Evolutionary conservation across 2,113 vertebrate species (phyloP).

Genomic region (Probosciger aterrimus): DNA sequence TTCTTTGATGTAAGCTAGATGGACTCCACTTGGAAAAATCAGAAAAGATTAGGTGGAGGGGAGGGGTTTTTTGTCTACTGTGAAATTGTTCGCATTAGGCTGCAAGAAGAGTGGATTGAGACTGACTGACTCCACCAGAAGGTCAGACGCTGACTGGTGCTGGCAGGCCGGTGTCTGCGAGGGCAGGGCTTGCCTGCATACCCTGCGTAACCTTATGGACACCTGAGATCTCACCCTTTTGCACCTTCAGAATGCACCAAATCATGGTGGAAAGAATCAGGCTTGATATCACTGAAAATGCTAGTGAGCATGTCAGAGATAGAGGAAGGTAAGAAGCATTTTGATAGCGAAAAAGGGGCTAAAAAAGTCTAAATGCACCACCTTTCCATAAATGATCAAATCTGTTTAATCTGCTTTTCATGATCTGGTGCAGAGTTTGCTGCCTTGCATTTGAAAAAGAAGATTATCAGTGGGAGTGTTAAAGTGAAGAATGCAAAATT

Average conservation of each 20-base stretch:
- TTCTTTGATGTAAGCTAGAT: constrained; percentile 61
- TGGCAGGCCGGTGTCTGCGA: background rate
- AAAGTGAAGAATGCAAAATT: background rate
- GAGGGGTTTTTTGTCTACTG: background rate
- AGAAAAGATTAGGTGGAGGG: constrained; percentile 8
- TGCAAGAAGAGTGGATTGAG: constrained; percentile 50
- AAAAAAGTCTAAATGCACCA: background rate
- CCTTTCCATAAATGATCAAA: background rate
- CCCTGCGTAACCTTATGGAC: background rate
- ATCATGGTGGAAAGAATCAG: background rate
- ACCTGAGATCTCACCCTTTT: background rate
- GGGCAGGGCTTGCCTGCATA: background rate
- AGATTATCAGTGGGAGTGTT: background rate
- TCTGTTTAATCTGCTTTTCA: background rate
- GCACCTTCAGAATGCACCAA: background rate
- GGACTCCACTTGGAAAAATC: constrained; percentile 39
- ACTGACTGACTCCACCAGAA: constrained; percentile 51
- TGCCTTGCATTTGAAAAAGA: background rate
- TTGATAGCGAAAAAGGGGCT: background rate
- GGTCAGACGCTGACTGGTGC: background rate
- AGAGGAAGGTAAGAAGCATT: background rate
- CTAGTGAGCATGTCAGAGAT: background rate
- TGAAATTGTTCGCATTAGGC: constrained; percentile 32
- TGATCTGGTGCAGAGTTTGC: background rate
- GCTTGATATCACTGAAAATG: background rate